Evolutionary conservation across 2,113 vertebrate genomes (phyloP), one percentile per base, ranked within the genome.

Genomic region (Sapajus apella): DNA sequence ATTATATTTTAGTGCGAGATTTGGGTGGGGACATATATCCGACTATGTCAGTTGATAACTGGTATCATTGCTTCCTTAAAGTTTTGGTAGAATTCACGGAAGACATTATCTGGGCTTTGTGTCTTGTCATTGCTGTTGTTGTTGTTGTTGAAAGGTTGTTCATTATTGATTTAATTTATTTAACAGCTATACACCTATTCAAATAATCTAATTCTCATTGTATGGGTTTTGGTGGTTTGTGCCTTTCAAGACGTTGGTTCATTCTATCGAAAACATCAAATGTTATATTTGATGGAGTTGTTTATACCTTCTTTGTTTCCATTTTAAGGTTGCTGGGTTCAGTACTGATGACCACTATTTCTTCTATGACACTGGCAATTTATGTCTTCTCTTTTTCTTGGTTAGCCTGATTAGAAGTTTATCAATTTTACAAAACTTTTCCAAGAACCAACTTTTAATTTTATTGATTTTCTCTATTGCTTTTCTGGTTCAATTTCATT

Each of bases 291-390:
- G 30, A 6, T 7, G 4, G 25, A 21, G 2, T 32, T 70, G 3
- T 80, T 50, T 40, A 2, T 32, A 6, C 1, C 1, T 16, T 11
- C 3, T 56, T 40, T 17, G 40, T 21, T 32, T 73, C 47, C 23
- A 30, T 76, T 14, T 21, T 61, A 45, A 18, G 27, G 2, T 73
- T 18, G 9, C 3, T 13, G 30, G 14, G 8, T 27, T 12, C 23
- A 37, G 17, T 2, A 35, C 20, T 4, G 3, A 9, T 6, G 7
- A 4, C 4, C 11, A 18, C 21, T 16, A 4, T 4, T 75, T 58
- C 40, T 23, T 37, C 27, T 35, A n/a, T 21, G 8, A 72, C 1
- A 8, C 2, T 5, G 45, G 10, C 35, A 25, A 3, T 90, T 64
- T 35, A 20, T 45, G n/a, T 89, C 23, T 7, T n/a, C 7, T 4